Base-by-base conservation (phyloP, 1,140 invertebrate genomes). In the Drosophila saltans region DNA sequence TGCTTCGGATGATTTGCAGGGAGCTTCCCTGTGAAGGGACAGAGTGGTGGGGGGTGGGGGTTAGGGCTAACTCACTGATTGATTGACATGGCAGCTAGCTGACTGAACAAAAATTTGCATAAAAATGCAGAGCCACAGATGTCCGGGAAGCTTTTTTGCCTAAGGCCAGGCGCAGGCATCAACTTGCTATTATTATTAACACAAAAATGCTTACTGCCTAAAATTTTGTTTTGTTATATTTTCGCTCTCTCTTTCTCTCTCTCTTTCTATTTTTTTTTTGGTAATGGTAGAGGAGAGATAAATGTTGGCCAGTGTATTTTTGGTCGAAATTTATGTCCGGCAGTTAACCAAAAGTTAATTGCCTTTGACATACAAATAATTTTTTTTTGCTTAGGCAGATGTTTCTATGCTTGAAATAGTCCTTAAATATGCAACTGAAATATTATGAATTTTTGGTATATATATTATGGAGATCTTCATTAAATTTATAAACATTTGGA, bases 31-130 rank as follows among this genome's bases (percentile, higher is more conserved):
- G 16, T 16, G 16, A 16, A 16, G 16, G 16, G 16, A 16, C 16
- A 16, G 16, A 16, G 33, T 36, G 6, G 55, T 59, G 66, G 58
- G 11, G 58, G 21, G 55, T 11, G 55, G 1, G 10, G 26, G 55
- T 10, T n/a, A 30, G 11, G 43, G 16, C 16, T 2, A 52, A 56
- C 52, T 66, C 62, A 75, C 60, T 76, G 74, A 75, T 76, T 76
- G 74, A 76, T 76, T 76, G 73, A 65, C 74, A 69, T 45, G 73
- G 26, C 58, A 60, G 58, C 58, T 60, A 26, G 39, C 36, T 60
- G 36, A 11, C 24, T 3, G 3, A 11, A 24, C n/a, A 48, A 63
- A 68, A 68, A 72, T 16, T 66, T 58, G 65, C 66, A 40, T 69
- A 26, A 56, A 69, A 76, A 58, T 76, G 39, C 16, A 39, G 43